phyloP scores from a whole-genome alignment of 2,797 vertebrate genomes.

The Microchirus variegatus region DNA sequence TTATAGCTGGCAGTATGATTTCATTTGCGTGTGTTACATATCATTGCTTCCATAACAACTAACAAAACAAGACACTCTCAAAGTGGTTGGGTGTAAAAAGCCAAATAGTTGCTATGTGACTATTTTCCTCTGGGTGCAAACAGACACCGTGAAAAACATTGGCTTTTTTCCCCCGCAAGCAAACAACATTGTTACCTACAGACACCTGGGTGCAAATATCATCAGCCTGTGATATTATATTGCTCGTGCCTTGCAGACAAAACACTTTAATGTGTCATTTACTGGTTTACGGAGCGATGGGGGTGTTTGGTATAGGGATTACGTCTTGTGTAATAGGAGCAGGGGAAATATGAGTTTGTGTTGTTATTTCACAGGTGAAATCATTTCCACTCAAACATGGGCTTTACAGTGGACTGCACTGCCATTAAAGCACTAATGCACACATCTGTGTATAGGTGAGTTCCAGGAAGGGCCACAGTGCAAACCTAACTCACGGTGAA shows the following conservation, averaged over 20 bases:
- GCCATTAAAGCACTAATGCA: not conserved
- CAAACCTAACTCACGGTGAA: constrained; percentile 32
- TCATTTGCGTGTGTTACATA: too few species aligned
- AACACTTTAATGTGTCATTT: constrained; percentile 33
- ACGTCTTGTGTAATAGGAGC: too few species aligned
- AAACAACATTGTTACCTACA: not conserved
- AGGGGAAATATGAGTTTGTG: too few species aligned
- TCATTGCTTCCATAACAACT: too few species aligned
- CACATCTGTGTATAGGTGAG: constrained; percentile 13
- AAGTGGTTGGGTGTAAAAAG: not conserved
- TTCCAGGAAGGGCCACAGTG: constrained; percentile 6
- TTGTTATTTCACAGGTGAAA: not conserved
- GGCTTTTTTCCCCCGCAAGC: too few species aligned
- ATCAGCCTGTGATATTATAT: constrained; percentile 28
- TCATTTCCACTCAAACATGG: constrained; percentile 1
- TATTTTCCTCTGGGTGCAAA: not conserved
- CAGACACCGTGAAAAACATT: not conserved
- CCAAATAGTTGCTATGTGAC: not conserved
- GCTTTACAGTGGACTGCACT: constrained; percentile 5
- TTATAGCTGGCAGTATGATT: too few species aligned
- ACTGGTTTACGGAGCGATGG: too few species aligned
- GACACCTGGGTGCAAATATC: not conserved
- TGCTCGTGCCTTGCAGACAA: constrained; percentile 35
- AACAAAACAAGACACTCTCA: not conserved
- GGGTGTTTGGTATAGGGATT: too few species aligned